Conservation (phyloP, 2,113 vertebrate genomes). For the Hylia prasina region DNA sequence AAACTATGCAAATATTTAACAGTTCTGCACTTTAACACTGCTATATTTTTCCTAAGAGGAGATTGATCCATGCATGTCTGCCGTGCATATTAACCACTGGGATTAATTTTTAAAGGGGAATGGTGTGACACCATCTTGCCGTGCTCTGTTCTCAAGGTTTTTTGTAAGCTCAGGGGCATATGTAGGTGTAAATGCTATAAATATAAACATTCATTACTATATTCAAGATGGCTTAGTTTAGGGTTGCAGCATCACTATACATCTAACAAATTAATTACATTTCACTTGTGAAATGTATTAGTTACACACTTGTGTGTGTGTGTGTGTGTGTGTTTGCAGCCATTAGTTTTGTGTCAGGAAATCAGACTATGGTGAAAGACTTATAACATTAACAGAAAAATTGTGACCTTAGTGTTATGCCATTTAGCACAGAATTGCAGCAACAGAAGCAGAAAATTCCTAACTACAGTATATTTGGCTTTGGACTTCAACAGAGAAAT, state of each 20-base stretch:
- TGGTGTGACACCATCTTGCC: background rate
- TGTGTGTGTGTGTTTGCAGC: background rate
- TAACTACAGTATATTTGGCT: background rate
- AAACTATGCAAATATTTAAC: conserved; percentile 44
- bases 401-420: background rate
- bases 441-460: background rate
- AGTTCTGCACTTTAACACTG: background rate
- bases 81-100: background rate
- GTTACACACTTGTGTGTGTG: background rate
- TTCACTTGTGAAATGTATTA: no score
- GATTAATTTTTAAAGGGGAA: background rate
- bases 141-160: background rate
- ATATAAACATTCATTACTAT: background rate
- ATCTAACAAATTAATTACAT: background rate
- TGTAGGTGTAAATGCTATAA: background rate
- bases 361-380: background rate
- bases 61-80: background rate
- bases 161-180: background rate
- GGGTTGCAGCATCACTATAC: background rate
- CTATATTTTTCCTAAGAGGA: background rate
- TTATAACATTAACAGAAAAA: background rate
- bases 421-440: background rate
- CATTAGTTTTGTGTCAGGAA: background rate
- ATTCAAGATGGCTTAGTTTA: background rate
- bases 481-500: background rate